A percentile compares a stretch with the other conserved stretches of the same genome.
Conservation (phyloP, 2,888 invertebrate genomes). For the Cephus nigrinus region DNA sequence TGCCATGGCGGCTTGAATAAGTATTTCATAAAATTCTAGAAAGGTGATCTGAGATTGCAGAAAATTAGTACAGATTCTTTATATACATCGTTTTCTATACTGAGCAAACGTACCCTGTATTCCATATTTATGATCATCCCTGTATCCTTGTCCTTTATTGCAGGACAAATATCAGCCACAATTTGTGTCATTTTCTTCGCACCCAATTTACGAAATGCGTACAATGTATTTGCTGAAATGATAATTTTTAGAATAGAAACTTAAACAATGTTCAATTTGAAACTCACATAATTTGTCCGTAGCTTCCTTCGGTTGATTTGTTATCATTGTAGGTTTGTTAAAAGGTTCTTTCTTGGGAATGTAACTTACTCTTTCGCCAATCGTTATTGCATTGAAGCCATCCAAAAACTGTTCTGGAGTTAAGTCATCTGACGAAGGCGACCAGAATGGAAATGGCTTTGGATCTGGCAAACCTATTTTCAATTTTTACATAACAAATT, state of each 20-base stretch:
- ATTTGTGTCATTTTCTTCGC: constrained; percentile 50
- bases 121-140: constrained; percentile 67
- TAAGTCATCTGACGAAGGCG: not conserved
- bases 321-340: not conserved
- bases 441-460: constrained; percentile 5
- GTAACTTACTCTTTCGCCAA: constrained; percentile 47
- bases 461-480: not conserved
- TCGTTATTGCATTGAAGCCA: constrained; percentile 45
- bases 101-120: constrained; percentile 53
- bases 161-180: constrained; percentile 67
- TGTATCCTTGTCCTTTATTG: constrained; percentile 53
- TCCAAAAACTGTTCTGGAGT: constrained; percentile 22
- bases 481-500: not conserved
- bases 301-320: not conserved
- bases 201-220: constrained; percentile 53
- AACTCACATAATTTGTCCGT: constrained; percentile 5
- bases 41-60: constrained; percentile 66
- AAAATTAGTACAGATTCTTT: not conserved
- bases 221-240: constrained; percentile 42
- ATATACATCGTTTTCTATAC: not conserved
- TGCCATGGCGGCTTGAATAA: constrained; percentile 55
- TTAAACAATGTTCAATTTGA: not conserved
- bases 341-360: constrained; percentile 25
- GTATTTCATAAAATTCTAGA: constrained; percentile 73
- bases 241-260: not conserved